Evolutionary conservation across 2,888 invertebrate species (phyloP).

Genomic region (Drosophila greeni): DNA sequence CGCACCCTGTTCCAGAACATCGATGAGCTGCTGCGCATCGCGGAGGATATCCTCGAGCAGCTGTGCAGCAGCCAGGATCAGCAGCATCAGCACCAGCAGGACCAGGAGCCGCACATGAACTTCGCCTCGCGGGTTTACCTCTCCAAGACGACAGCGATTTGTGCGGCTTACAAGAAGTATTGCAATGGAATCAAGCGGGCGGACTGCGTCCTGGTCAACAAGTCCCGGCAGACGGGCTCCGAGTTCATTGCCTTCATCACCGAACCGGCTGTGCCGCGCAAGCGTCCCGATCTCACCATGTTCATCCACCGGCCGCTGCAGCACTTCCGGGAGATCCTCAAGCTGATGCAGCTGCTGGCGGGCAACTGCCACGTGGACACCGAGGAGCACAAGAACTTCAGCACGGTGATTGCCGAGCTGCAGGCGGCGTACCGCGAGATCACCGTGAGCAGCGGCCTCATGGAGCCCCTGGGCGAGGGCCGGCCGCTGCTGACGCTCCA

Average conservation of each 20-base stretch:
- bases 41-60: slow-evolving; percentile 89
- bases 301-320: slow-evolving; percentile 91
- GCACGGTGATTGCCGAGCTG: slow-evolving; percentile 77
- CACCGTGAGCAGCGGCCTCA: slow-evolving; percentile 89
- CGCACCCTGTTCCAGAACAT: slow-evolving; percentile 90
- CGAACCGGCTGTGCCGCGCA: slow-evolving; percentile 88
- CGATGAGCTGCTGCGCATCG: slow-evolving; percentile 87
- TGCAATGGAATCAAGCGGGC: slow-evolving; percentile 91
- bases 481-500: slow-evolving; percentile 89
- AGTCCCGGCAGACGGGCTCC: slow-evolving; percentile 86
- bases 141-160: slow-evolving; percentile 86
- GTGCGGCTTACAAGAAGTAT: slow-evolving; percentile 89
- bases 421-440: slow-evolving; percentile 88
- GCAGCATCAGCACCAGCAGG: slow-evolving; percentile 71
- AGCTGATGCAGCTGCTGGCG: slow-evolving; percentile 81
- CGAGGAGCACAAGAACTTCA: slow-evolving; percentile 79
- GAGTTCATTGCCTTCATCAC: slow-evolving; percentile 89
- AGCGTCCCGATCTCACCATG: slow-evolving; percentile 90
- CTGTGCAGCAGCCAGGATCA: slow-evolving; percentile 83
- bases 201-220: slow-evolving; percentile 90
- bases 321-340: slow-evolving; percentile 85
- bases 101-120: slow-evolving; percentile 85
- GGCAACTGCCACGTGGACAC: slow-evolving; percentile 78
- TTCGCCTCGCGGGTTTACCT: slow-evolving; percentile 86
- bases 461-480: slow-evolving; percentile 92